Percentiles rank a stretch among this genome's conserved stretches.
phyloP scores from a whole-genome alignment of 1,140 invertebrate species.

The Muscidifurax raptorellus region DNA sequence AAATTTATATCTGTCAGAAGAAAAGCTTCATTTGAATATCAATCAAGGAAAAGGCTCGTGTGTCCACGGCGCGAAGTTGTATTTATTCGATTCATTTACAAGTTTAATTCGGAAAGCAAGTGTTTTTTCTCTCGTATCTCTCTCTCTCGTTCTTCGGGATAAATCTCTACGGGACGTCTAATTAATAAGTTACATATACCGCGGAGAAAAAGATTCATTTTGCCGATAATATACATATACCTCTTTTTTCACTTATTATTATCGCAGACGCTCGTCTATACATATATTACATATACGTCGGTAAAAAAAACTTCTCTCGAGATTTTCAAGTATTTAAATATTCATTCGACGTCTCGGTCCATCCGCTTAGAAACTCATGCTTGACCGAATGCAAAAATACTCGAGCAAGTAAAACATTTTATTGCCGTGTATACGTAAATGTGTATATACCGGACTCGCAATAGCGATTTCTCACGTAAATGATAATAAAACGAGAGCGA shows the following conservation, averaged over 20 bases:
- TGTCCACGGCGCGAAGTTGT: neutral
- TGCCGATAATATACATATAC: neutral
- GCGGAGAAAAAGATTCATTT: neutral
- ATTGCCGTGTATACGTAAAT: too few species aligned
- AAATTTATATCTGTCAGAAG: neutral
- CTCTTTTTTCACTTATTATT: neutral
- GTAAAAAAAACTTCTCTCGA: neutral
- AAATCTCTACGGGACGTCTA: neutral
- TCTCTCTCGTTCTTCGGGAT: neutral
- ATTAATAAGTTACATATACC: neutral
- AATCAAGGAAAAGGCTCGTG: neutral
- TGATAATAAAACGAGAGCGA: neutral
- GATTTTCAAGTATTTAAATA: neutral
- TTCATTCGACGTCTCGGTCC: neutral
- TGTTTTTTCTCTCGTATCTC: neutral
- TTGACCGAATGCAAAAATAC: too few species aligned
- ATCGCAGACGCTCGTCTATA: too few species aligned
- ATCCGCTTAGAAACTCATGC: too few species aligned
- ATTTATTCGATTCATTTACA: conserved; percentile 28
- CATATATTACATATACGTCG: too few species aligned
- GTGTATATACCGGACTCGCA: too few species aligned
- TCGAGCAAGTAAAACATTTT: too few species aligned
- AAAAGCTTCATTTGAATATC: neutral
- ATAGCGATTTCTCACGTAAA: too few species aligned
- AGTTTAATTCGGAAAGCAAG: conserved; percentile 12